A percentile compares a stretch with the other conserved stretches of the same genome.
phyloP scores from a whole-genome alignment of 2,113 vertebrate species.

The Mionectes macconnelli region DNA sequence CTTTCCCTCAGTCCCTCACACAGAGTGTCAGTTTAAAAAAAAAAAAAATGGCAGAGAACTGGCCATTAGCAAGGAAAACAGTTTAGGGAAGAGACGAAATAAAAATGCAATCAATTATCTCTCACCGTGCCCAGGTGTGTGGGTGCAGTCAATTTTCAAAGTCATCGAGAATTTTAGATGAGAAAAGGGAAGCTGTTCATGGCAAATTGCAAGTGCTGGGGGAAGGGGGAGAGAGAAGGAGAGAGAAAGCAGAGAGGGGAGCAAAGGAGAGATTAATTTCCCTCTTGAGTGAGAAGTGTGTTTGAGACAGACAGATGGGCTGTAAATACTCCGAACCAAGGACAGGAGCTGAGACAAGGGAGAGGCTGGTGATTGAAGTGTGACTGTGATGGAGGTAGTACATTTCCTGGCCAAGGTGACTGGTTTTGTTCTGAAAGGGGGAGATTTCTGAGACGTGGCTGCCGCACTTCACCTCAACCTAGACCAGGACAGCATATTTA shows the following conservation, averaged over 20 bases:
- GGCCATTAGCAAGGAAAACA: conserved; percentile 67
- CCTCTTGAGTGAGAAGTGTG: conserved; percentile 67
- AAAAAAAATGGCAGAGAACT: conserved; percentile 45
- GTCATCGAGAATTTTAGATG: conserved; percentile 48
- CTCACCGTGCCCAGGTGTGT: conserved; percentile 44
- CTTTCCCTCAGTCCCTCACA: conserved; percentile 35
- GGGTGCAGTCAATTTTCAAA: conserved; percentile 68
- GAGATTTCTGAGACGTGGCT: not conserved
- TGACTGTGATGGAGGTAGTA: conserved; percentile 72
- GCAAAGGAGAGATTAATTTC: conserved; percentile 57
- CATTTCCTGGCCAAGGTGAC: conserved; percentile 73
- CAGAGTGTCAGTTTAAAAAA: conserved; percentile 21
- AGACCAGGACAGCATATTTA: conserved; percentile 14
- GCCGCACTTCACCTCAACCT: conserved; percentile 26
- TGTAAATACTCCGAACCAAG: conserved; percentile 76
- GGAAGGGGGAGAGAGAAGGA: conserved; percentile 7
- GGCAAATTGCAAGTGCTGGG: conserved; percentile 55
- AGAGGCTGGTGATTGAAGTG: conserved; percentile 77
- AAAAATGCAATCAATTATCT: conserved; percentile 52
- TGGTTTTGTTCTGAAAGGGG: conserved; percentile 43
- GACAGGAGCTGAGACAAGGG: conserved; percentile 74
- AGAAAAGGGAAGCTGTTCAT: conserved; percentile 58
- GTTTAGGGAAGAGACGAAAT: conserved; percentile 56
- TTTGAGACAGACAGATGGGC: conserved; percentile 80
- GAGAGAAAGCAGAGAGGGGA: not conserved